Evolutionary conservation across 2,888 invertebrate genomes (phyloP), one percentile per base, ranked within the genome.

Genomic region (Autographa gamma): DNA sequence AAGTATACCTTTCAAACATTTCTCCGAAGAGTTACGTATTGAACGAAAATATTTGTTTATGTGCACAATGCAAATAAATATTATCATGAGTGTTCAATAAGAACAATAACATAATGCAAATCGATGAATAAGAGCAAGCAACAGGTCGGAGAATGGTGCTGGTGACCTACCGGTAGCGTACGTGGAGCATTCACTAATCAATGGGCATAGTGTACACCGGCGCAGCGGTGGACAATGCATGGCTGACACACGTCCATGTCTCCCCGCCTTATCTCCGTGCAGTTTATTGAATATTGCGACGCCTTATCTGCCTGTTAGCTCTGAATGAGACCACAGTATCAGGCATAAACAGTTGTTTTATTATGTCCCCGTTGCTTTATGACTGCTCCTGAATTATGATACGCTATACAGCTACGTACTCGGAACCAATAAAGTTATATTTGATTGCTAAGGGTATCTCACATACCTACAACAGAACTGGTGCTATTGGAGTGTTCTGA

Each of bases 81-180:
- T 11, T 38, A 32, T 61, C 66, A 67, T 72, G 79, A 77, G 41
- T 73, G 74, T 66, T 67, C 69, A 77, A 79, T 82, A 76, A 81
- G 71, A 73, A 81, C 77, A 81, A 81, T 81, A 83, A 73, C 69
- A 66, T 69, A 80, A 76, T 76, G 65, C 59, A 60, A 71, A 66
- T 60, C 59, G 61, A 69, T 77, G 77, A 83, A 74, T 75, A 73
- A 74, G 68, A 65, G 72, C 54, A 68, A 56, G 38, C 60, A 69
- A 60, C 41, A 56, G 67, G 56, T 32, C 11, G 32, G 59, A 38
- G 61, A 52, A 66, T 64, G 66, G 31, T 18, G 11, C 13, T 31
- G 60, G 9, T 31, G 56, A 64, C 41, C 54, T 19, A 25, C 25
- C 56, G 7, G 48, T 43, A 31, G 31, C 14, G 41, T n/a, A 16